Evolutionary conservation across 2,113 vertebrate genomes (phyloP), one percentile per base, ranked within the genome.

Genomic region (Pyxicephalus adspersus): DNA sequence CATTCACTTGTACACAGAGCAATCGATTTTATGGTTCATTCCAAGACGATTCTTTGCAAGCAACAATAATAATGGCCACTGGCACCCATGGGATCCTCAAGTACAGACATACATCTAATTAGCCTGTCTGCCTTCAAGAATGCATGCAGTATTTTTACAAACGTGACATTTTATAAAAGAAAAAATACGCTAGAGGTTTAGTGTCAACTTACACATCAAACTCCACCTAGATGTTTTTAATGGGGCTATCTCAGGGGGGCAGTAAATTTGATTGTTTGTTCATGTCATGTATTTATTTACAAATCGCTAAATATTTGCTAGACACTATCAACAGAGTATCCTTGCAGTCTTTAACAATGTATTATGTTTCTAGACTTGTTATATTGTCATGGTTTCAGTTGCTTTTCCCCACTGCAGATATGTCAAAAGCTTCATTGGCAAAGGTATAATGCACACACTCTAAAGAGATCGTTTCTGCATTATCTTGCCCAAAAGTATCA

Each of bases 1-100:
- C 87, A 79, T 86, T 84, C 85, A 80, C 34, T 88, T 85, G 28
- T 67, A 81, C 84, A 74, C 84, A 87, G 84, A 76, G 0, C 50
- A 88, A 77, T 83, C 86, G 70, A 89, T 91, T 86, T 86, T 28
- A 0, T 84, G 88, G 88, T 3, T 20, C 88, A 81, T 25, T 83
- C 85, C 83, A 26, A 13, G 84, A 89, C 15, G 34, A 76, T 63
- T 22, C 55, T 50, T 51, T 76, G 22, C 22, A 50, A 50, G 73
- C 63, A 63, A 7, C 58, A 26, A 9, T 13, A 52, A 31, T 73
- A 28, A 34, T 55, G 71, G 54, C 28, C 26, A n/a, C 55, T 74
- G 71, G 71, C 71, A 74, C 54, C 52, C 54, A 74, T 54, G 29
- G 57, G 25, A 60, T 29, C 61, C 61, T 2, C 15, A 26, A 34